Conservation (phyloP, 2,888 invertebrate species). For the Rhingia campestris region DNA sequence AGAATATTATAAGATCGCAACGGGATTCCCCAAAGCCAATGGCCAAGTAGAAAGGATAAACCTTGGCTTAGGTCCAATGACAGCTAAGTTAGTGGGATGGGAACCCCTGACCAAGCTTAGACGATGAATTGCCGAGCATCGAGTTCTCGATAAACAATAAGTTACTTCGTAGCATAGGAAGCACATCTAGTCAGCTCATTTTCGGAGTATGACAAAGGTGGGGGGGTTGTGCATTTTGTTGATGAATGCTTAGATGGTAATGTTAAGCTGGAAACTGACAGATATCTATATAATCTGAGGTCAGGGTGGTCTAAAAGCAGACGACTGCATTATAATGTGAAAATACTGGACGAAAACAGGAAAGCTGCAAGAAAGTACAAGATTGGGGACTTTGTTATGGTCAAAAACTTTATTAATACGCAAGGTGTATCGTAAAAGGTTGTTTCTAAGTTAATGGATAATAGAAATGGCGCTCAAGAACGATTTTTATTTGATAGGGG, state of each 20-base stretch:
- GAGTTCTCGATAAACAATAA: constrained; percentile 77
- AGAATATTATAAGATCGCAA: constrained; percentile 63
- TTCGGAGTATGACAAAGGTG: constrained; percentile 77
- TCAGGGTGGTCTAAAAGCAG: constrained; percentile 11
- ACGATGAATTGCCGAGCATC: constrained; percentile 50
- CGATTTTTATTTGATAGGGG: too few species aligned
- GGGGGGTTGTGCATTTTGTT: constrained; percentile 64
- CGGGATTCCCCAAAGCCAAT: constrained; percentile 73
- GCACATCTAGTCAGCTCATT: constrained; percentile 76
- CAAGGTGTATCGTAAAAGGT: too few species aligned
- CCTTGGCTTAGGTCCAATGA: constrained; percentile 70
- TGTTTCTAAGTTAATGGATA: too few species aligned
- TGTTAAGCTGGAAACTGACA: background rate
- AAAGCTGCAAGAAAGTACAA: background rate
- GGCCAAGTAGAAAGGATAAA: constrained; percentile 75
- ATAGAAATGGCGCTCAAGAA: too few species aligned
- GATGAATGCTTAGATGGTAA: constrained; percentile 46
- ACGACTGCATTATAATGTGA: too few species aligned
- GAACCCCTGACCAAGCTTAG: constrained; percentile 20
- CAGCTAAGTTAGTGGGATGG: constrained; percentile 49
- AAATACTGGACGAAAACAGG: constrained; percentile 19
- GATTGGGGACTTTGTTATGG: constrained; percentile 74
- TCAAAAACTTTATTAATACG: constrained; percentile 75
- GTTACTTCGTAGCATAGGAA: constrained; percentile 73
- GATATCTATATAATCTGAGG: constrained; percentile 9